Evolutionary conservation across 2,113 vertebrate genomes (phyloP).

Genomic region (Amblyornis subalaris): DNA sequence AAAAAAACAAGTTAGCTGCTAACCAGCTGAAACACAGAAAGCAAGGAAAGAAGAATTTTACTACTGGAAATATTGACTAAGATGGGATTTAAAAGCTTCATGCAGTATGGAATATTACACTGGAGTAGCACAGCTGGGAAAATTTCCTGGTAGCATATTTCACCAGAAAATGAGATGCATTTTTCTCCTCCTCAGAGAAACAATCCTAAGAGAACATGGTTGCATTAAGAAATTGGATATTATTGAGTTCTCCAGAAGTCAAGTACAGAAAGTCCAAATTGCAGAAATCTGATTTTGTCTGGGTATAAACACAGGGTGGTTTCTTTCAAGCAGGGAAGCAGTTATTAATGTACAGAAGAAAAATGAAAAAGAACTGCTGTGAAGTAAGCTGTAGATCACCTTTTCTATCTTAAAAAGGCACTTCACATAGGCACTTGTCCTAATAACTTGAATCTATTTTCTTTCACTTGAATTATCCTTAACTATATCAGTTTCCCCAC

Average conservation of each 20-base stretch:
- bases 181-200: background rate
- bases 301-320: background rate
- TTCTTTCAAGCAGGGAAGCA: background rate
- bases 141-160: background rate
- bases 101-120: background rate
- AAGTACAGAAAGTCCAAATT: background rate
- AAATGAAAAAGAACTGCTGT: background rate
- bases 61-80: background rate
- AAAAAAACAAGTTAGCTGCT: background rate
- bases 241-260: background rate
- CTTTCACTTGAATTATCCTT: background rate
- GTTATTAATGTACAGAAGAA: background rate
- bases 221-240: background rate
- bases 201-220: background rate
- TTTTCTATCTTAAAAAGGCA: background rate
- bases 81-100: background rate
- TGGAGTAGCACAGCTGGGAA: background rate
- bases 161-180: background rate
- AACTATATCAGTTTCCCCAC: background rate
- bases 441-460: background rate
- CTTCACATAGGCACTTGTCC: background rate
- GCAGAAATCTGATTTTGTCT: background rate
- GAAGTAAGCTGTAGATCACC: background rate
- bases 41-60: background rate
- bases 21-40: background rate